Conservation (phyloP, 37 sponge, comb jelly and placozoan species). For the Aphrocallistes beatrix region DNA sequence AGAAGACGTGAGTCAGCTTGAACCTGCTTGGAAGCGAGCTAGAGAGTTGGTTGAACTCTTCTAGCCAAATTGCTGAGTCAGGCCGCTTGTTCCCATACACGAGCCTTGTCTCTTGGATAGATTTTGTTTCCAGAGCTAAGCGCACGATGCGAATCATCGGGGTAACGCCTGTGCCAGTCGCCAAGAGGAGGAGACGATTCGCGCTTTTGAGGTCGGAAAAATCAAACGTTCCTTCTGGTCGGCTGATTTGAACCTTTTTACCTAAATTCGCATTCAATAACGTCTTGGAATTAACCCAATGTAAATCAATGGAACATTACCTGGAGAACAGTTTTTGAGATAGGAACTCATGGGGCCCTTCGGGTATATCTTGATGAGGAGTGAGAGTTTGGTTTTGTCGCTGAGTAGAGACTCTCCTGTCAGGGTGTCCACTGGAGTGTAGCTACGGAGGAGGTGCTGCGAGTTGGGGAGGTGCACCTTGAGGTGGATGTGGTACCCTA, state of each 20-base stretch:
- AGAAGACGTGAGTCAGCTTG: neutral
- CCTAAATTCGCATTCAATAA: constrained; percentile 19
- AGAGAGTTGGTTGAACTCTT: neutral
- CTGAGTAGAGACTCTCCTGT: neutral
- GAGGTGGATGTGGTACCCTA: constrained; percentile 62
- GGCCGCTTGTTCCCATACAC: neutral
- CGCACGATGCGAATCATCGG: neutral
- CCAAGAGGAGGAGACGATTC: constrained; percentile 34
- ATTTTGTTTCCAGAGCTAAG: neutral
- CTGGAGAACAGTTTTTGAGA: neutral
- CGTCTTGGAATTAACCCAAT: neutral
- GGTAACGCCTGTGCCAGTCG: constrained; percentile 64
- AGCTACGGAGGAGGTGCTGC: constrained; percentile 32
- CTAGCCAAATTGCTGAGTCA: neutral
- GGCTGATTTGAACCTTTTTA: constrained; percentile 39
- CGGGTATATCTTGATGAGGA: constrained; percentile 68
- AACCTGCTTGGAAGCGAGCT: neutral
- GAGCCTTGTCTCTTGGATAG: neutral
- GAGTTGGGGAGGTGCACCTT: constrained; percentile 15
- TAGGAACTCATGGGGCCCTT: constrained; percentile 30
- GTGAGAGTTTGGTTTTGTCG: constrained; percentile 25
- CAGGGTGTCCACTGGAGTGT: constrained; percentile 40
- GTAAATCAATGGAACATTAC: neutral
- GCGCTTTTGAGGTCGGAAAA: constrained; percentile 15
- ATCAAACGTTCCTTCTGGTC: constrained; percentile 56